Conservation (phyloP, 2,797 vertebrate genomes). For the Brachyalestes nurse region DNA sequence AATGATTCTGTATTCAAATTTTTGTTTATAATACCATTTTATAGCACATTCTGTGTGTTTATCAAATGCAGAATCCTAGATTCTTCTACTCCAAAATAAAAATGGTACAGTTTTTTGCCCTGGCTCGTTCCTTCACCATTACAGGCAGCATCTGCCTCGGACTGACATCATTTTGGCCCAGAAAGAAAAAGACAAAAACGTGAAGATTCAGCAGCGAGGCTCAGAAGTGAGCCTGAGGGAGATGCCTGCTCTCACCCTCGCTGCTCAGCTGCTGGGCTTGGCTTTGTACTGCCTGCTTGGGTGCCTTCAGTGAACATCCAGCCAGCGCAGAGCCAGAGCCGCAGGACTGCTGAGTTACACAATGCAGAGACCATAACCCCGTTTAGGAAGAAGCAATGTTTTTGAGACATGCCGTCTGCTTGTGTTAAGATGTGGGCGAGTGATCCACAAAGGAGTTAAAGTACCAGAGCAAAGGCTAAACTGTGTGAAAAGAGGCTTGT, state of each 20-base stretch:
- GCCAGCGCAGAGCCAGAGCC: constrained; percentile 1
- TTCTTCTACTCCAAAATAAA: not conserved
- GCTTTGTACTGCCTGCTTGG: constrained; percentile 1
- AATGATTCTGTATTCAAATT: not conserved
- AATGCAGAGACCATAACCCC: constrained; percentile 13
- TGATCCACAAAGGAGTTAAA: constrained; percentile 28
- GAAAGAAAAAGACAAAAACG: constrained; percentile 14
- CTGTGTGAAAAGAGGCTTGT: not conserved
- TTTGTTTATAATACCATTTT: not conserved
- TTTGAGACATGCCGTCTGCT: not conserved
- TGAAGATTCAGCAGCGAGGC: constrained; percentile 22
- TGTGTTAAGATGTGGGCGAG: not conserved
- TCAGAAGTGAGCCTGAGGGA: constrained; percentile 19
- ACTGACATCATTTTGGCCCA: constrained; percentile 27
- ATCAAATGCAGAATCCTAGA: not conserved
- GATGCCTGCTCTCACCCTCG: not conserved
- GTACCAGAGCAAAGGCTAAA: constrained; percentile 22
- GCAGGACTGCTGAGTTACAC: constrained; percentile 17
- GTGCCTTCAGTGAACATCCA: not conserved
- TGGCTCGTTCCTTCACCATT: not conserved
- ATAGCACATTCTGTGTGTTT: not conserved
- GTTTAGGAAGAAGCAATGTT: constrained; percentile 23
- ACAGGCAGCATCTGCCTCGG: constrained; percentile 25
- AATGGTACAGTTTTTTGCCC: not conserved
- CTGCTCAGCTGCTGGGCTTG: not conserved